Conservation (phyloP, 2,797 vertebrate genomes). For the Coluber constrictor region DNA sequence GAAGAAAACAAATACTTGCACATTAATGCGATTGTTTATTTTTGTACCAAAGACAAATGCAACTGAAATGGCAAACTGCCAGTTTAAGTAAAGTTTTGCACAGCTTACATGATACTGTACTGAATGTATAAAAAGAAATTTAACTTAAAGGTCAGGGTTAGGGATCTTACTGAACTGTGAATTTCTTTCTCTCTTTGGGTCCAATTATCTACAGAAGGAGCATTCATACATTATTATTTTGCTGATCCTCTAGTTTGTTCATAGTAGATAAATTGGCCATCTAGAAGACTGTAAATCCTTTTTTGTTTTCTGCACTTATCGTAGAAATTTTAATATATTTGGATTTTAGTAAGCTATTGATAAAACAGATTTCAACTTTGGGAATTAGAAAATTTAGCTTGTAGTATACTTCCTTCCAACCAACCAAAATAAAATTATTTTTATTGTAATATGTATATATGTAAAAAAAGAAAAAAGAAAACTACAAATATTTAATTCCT, state of each 20-base stretch:
- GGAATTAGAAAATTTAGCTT: slow-evolving; percentile 82
- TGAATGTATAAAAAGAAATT: slow-evolving; percentile 90
- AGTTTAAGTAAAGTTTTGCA: slow-evolving; percentile 99
- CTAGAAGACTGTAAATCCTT: slow-evolving; percentile 73
- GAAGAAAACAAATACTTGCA: slow-evolving; percentile 94
- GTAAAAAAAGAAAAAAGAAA: slow-evolving; percentile 79
- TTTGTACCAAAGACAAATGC: slow-evolving; percentile 99
- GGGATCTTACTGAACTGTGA: slow-evolving; percentile 99
- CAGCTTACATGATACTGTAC: slow-evolving; percentile 99
- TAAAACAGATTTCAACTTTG: slow-evolving; percentile 76
- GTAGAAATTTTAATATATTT: slow-evolving; percentile 83
- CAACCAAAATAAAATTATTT: slow-evolving; percentile 90
- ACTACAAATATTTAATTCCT: slow-evolving; percentile 83
- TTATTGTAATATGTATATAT: slow-evolving; percentile 86
- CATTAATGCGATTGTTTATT: slow-evolving; percentile 93
- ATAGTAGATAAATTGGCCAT: slow-evolving; percentile 81
- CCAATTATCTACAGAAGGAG: slow-evolving; percentile 99
- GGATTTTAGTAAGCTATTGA: slow-evolving; percentile 79
- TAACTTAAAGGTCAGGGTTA: slow-evolving; percentile 87
- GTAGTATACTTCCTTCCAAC: slow-evolving; percentile 78
- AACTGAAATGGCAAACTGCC: slow-evolving; percentile 98
- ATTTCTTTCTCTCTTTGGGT: slow-evolving; percentile 91
- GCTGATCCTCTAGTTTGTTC: slow-evolving; percentile 82
- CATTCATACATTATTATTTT: slow-evolving; percentile 85
- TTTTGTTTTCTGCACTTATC: slow-evolving; percentile 74